These are phyloP conservation scores for Leptobrachium ailaonicum DNA, from an alignment of 2,113 vertebrate genomes.

Conservation along the genomic window DNA sequence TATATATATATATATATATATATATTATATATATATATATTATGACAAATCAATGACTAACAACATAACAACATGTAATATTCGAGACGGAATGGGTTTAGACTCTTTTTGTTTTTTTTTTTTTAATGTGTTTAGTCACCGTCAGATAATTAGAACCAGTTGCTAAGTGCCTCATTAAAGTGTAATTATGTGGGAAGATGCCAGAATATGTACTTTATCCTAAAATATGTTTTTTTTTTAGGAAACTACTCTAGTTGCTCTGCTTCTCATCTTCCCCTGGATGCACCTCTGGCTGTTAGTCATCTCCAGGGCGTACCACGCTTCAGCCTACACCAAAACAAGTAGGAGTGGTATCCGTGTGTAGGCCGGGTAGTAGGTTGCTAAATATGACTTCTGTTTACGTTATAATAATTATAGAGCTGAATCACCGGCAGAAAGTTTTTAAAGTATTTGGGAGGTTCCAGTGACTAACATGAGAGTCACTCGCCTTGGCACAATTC, in stretches of 20 bases:
- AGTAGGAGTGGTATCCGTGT: slow-evolving; percentile 49
- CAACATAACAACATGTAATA: no score
- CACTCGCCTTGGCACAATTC: slow-evolving; percentile 51
- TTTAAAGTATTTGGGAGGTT: slow-evolving; percentile 61
- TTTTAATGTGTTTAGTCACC: not conserved
- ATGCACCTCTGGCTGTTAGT: slow-evolving; percentile 36
- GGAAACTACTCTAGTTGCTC: slow-evolving; percentile 2
- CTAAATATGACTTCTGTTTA: slow-evolving; percentile 57
- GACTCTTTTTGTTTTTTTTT: no score
- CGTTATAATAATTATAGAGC: slow-evolving; percentile 59
- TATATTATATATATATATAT: no score
- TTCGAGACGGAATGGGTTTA: no score
- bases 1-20: no score
- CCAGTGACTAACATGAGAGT: slow-evolving; percentile 62
- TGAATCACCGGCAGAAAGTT: slow-evolving; percentile 63
- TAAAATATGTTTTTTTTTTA: slow-evolving; percentile 6
- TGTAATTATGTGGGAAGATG: slow-evolving; percentile 10
- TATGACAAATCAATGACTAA: no score
- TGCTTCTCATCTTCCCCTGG: slow-evolving; percentile 8
- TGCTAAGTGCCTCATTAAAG: slow-evolving; percentile 22
- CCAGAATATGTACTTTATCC: slow-evolving; percentile 8
- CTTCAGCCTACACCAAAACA: slow-evolving; percentile 41
- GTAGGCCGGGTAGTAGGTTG: slow-evolving; percentile 45
- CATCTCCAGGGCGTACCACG: slow-evolving; percentile 18
- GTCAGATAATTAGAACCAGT: slow-evolving; percentile 1